A percentile compares a stretch with the other conserved stretches of the same genome.
Evolutionary conservation across 2,113 vertebrate genomes (phyloP).

Genomic region (Pangasianodon gigas): DNA sequence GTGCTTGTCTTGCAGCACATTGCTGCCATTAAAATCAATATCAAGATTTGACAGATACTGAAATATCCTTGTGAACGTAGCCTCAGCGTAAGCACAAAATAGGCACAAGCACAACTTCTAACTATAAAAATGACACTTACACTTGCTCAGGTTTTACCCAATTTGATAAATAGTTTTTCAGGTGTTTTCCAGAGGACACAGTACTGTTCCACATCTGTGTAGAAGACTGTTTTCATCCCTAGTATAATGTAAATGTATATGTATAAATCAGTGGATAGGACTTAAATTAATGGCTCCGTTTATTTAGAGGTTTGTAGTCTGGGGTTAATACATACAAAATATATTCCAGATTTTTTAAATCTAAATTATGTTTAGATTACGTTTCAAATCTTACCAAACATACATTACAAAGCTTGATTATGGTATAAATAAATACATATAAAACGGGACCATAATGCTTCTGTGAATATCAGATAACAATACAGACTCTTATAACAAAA

Average conservation of each 20-base stretch:
- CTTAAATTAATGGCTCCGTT: neutral
- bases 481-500: neutral
- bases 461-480: neutral
- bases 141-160: neutral
- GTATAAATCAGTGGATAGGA: neutral
- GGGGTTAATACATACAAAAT: too few relatives aligned
- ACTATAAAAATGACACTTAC: neutral
- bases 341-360: neutral
- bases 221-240: neutral
- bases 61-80: neutral
- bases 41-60: neutral
- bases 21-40: neutral
- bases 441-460: neutral
- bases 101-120: neutral
- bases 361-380: neutral
- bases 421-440: neutral
- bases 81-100: neutral
- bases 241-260: neutral
- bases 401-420: neutral
- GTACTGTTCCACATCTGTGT: neutral
- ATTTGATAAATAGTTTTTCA: neutral
- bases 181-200: neutral
- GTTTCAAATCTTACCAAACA: neutral
- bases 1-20: neutral
- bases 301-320: neutral